Conservation (phyloP, 2,113 vertebrate species). For the Aptenodytes forsteri region DNA sequence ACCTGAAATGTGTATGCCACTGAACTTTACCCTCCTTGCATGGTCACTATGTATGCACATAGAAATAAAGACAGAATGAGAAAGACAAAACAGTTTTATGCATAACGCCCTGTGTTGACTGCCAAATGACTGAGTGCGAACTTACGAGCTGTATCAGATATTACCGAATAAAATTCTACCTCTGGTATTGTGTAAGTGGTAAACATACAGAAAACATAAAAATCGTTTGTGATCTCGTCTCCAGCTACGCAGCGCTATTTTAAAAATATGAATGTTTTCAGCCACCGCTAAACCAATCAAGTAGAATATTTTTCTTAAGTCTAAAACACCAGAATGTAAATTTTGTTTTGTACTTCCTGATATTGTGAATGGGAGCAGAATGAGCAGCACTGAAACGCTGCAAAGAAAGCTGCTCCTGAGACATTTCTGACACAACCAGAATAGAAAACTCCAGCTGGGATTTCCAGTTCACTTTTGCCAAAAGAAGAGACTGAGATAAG, state of each 20-base stretch:
- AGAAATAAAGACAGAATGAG: neutral
- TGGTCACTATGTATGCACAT: rapidly evolving
- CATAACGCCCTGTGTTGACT: neutral
- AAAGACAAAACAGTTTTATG: neutral
- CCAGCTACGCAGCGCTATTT: neutral
- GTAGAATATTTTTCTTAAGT: neutral
- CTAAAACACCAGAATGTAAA: neutral
- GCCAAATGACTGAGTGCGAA: neutral
- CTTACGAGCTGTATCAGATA: neutral
- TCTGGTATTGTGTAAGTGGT: neutral
- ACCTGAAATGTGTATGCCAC: neutral
- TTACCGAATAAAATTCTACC: neutral
- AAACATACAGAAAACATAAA: neutral
- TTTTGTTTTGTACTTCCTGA: neutral
- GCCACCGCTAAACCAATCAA: neutral
- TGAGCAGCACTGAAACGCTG: neutral
- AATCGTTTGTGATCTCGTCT: neutral
- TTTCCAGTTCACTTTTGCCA: slow-evolving; percentile 44
- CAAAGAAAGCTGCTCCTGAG: slow-evolving; percentile 28
- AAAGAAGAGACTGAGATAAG: slow-evolving; percentile 49
- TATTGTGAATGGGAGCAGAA: neutral
- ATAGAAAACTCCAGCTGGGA: slow-evolving; percentile 39
- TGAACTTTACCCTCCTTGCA: neutral
- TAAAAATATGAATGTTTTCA: neutral
- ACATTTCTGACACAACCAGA: slow-evolving; percentile 14